A percentile compares a stretch with the other conserved stretches of the same genome.
Evolutionary conservation across 2,113 vertebrate species (phyloP).

Genomic region (Ptychochromis oligacanthus): DNA sequence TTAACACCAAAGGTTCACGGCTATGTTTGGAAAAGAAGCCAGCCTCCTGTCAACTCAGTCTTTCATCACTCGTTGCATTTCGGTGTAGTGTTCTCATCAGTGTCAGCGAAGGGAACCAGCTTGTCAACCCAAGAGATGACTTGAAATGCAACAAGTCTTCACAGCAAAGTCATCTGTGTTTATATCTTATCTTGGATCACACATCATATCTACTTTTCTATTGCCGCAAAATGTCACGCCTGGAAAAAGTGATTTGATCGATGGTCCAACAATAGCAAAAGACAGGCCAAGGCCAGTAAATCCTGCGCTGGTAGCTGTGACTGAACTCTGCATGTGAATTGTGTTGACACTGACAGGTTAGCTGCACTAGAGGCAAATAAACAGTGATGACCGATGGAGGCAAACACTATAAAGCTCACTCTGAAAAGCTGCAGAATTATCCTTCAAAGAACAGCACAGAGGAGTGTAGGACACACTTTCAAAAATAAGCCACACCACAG

Average conservation of each 20-base stretch:
- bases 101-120: neutral
- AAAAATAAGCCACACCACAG: neutral
- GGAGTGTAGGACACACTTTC: neutral
- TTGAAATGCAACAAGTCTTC: neutral
- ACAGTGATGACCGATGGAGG: neutral
- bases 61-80: neutral
- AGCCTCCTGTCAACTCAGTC: neutral
- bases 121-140: neutral
- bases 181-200: neutral
- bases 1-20: neutral
- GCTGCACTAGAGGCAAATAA: neutral
- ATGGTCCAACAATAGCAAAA: neutral
- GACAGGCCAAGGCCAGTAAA: neutral
- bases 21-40: neutral
- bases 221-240: neutral
- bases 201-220: neutral
- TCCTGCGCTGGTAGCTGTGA: neutral
- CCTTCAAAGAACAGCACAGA: neutral
- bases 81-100: neutral
- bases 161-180: neutral
- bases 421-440: neutral
- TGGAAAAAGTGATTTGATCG: neutral
- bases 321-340: neutral
- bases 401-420: neutral
- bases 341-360: neutral